A percentile compares a stretch with the other conserved stretches of the same genome.
Conservation (phyloP, 1,140 invertebrate genomes). For the Zaprionus gabonicus region DNA sequence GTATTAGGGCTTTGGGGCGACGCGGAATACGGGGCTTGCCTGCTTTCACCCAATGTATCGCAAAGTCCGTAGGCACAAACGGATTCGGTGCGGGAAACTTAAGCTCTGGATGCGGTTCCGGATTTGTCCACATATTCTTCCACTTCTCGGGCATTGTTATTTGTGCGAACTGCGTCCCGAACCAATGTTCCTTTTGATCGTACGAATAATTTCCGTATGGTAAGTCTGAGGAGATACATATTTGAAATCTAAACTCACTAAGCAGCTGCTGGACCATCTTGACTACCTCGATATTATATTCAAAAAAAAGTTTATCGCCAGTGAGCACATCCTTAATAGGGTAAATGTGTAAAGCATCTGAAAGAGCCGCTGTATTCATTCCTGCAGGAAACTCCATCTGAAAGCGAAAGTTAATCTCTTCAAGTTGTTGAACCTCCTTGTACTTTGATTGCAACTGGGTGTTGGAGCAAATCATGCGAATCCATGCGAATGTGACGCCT, state of each 20-base stretch:
- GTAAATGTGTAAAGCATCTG: no score
- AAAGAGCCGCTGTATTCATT: no score
- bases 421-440: slow-evolving; percentile 86
- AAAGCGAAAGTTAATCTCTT: slow-evolving; percentile 89
- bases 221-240: slow-evolving; percentile 88
- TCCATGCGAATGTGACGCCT: slow-evolving; percentile 89
- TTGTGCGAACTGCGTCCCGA: slow-evolving; percentile 67
- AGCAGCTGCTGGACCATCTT: slow-evolving; percentile 88
- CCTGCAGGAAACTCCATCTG: no score
- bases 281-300: slow-evolving; percentile 91
- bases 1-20: slow-evolving; percentile 85
- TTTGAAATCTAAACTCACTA: slow-evolving; percentile 89
- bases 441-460: slow-evolving; percentile 85
- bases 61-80: slow-evolving; percentile 60
- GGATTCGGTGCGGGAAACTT: slow-evolving; percentile 50
- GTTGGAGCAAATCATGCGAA: slow-evolving; percentile 88
- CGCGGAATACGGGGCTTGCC: slow-evolving; percentile 51
- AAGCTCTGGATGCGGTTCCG: slow-evolving; percentile 81
- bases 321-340: slow-evolving; percentile 89
- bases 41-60: slow-evolving; percentile 47
- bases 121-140: slow-evolving; percentile 86
- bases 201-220: slow-evolving; percentile 86
- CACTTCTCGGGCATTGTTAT: slow-evolving; percentile 86
- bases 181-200: slow-evolving; percentile 88
- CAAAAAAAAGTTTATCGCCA: slow-evolving; percentile 89